Evolutionary conservation across 2,797 vertebrate genomes (phyloP).

Genomic region (Naso thynnoides): DNA sequence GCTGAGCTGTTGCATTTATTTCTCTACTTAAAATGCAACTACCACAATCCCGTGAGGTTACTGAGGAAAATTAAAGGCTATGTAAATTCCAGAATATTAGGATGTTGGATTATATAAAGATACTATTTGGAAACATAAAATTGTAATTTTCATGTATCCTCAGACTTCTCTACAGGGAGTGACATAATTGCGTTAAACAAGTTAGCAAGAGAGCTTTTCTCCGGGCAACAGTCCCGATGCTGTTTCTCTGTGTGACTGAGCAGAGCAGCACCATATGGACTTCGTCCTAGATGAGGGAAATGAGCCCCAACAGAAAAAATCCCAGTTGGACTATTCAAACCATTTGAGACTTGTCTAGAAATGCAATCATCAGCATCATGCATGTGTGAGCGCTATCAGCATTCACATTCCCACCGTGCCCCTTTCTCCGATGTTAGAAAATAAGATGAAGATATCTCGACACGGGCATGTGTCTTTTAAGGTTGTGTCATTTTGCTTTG

Average conservation of each 20-base stretch:
- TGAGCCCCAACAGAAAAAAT: slow-evolving; percentile 72
- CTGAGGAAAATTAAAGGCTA: background rate
- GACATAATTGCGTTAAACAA: slow-evolving; percentile 46
- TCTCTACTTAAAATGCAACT: slow-evolving; percentile 12
- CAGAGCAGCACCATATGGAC: slow-evolving; percentile 74
- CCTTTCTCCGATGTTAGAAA: background rate
- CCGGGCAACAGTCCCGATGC: slow-evolving; percentile 47
- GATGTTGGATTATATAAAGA: background rate
- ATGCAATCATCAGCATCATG: slow-evolving; percentile 60
- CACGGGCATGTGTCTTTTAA: background rate
- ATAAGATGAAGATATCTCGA: slow-evolving; percentile 9
- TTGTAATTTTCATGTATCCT: background rate
- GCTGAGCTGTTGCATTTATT: slow-evolving; percentile 12
- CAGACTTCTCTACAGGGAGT: slow-evolving; percentile 11
- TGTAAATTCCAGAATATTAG: background rate
- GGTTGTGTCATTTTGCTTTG: background rate
- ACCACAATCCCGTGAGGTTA: background rate
- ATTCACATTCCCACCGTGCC: slow-evolving; percentile 21
- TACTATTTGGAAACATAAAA: slow-evolving; percentile 4
- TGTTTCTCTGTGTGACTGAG: slow-evolving; percentile 61
- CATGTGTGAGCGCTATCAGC: slow-evolving; percentile 48
- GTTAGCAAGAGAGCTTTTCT: slow-evolving; percentile 41
- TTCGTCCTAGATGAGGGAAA: slow-evolving; percentile 75
- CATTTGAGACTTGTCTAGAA: slow-evolving; percentile 58
- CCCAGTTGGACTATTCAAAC: slow-evolving; percentile 66